phyloP scores from a whole-genome alignment of 2,113 vertebrate species.

The Bubo scandiacus region DNA sequence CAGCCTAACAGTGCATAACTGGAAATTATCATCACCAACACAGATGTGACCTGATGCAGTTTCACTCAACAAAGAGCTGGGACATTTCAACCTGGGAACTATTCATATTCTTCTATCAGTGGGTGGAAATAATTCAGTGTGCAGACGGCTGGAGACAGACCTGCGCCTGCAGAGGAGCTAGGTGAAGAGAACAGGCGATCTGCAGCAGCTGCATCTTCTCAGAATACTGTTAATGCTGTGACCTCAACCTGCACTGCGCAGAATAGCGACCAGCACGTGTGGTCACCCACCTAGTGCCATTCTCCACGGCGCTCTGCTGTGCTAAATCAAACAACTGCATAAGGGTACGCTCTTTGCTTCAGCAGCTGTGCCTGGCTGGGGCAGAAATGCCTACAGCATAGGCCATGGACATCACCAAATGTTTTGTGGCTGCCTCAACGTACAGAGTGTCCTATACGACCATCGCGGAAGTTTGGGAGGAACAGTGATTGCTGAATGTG shows the following conservation, averaged over 20 bases:
- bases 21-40: background rate
- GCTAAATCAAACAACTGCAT: background rate
- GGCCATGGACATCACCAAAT: background rate
- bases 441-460: background rate
- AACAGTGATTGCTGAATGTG: accelerated
- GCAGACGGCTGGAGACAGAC: background rate
- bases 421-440: background rate
- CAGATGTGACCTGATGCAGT: too few species aligned
- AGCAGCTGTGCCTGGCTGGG: background rate
- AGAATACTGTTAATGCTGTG: too few species aligned
- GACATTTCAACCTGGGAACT: background rate
- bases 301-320: background rate
- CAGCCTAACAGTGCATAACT: background rate
- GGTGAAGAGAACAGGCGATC: background rate
- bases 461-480: background rate
- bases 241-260: background rate
- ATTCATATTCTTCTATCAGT: background rate
- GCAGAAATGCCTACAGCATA: too few species aligned
- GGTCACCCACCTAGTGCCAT: background rate
- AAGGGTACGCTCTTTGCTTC: background rate
- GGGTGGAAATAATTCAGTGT: background rate
- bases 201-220: background rate
- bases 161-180: background rate
- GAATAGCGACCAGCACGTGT: accelerated
- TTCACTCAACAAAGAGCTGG: background rate